A percentile compares a stretch with the other conserved stretches of the same genome.
phyloP scores from a whole-genome alignment of 2,888 invertebrate genomes.

The Neocrepidodera transversa region DNA sequence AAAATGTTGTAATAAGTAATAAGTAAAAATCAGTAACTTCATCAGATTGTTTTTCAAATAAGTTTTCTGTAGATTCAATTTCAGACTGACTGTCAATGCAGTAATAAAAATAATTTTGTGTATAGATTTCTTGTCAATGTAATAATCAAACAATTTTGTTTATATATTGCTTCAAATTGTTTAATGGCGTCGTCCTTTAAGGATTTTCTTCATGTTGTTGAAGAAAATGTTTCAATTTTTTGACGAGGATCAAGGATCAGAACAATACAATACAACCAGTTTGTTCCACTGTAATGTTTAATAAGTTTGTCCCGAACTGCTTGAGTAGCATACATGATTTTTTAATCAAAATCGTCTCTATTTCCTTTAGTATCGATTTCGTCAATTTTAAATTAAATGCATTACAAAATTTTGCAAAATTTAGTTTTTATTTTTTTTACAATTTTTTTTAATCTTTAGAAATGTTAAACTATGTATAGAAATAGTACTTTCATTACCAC shows the following conservation, averaged over 20 bases:
- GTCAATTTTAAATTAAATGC: neutral
- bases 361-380: neutral
- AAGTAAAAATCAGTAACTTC: neutral
- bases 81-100: neutral
- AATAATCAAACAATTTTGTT: too few relatives aligned
- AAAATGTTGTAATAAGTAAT: neutral
- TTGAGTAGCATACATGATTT: constrained; percentile 8
- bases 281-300: constrained; percentile 9
- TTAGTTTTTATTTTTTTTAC: neutral
- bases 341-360: constrained; percentile 12
- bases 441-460: too few relatives aligned
- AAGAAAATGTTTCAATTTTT: neutral
- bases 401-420: neutral
- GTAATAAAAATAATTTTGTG: too few relatives aligned
- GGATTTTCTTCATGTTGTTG: neutral
- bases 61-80: neutral
- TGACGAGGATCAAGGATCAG: constrained; percentile 10
- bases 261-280: constrained; percentile 17
- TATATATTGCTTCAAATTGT: neutral
- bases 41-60: too few relatives aligned
- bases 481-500: neutral
- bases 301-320: constrained; percentile 5
- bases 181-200: neutral
- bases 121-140: too few relatives aligned
- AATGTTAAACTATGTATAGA: neutral